Percentiles rank a stretch among this genome's conserved stretches.
phyloP scores from a whole-genome alignment of 2,888 invertebrate genomes.

The Allolobophora icterica region DNA sequence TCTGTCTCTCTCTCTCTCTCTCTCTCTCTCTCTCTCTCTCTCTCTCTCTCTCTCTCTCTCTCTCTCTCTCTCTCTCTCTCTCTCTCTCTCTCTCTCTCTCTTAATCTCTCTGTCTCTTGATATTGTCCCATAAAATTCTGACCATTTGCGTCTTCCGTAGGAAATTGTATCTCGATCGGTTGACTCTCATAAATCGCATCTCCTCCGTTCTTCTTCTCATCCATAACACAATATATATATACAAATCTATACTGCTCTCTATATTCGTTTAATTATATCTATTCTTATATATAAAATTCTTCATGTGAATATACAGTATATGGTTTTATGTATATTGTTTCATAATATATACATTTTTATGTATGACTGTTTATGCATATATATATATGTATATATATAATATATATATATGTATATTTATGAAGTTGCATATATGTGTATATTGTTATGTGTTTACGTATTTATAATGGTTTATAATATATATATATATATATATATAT shows the following conservation, averaged over 20 bases:
- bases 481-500: too few species aligned
- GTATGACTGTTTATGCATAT: neutral
- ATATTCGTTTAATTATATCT: neutral
- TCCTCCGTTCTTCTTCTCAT: too few species aligned
- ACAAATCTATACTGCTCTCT: too few species aligned
- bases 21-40: conserved; percentile 8
- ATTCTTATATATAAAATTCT: too few species aligned
- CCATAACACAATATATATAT: too few species aligned
- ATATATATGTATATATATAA: neutral
- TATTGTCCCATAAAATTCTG: too few species aligned
- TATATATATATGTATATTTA: neutral
- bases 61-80: neutral
- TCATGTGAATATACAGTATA: neutral
- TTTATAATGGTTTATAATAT: too few species aligned
- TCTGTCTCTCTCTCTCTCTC: neutral
- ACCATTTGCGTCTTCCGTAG: too few species aligned
- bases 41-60: neutral
- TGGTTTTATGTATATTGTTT: neutral
- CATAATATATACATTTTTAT: neutral
- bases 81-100: neutral
- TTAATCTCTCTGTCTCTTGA: neutral
- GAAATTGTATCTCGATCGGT: too few species aligned
- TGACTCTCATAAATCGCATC: too few species aligned
- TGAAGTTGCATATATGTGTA: too few species aligned
- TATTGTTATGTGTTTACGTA: too few species aligned